phyloP scores from a whole-genome alignment of 53 echinoderm and acorn worm species.

The Hippasteria phrygiana region DNA sequence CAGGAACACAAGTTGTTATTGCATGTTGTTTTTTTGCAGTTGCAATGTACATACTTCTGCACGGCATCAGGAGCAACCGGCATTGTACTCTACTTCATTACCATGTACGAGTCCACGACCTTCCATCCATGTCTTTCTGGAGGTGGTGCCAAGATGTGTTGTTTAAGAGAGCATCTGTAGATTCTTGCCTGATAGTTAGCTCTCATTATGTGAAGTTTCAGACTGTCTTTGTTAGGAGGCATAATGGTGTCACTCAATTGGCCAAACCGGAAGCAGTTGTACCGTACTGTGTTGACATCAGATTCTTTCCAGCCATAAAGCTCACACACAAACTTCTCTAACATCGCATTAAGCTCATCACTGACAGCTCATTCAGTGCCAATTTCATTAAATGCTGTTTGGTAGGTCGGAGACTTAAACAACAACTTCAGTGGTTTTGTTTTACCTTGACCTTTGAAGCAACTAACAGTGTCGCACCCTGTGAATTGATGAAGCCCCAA shows the following conservation, averaged over 20 bases:
- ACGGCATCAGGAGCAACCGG: constrained; percentile 45
- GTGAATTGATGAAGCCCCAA: constrained; percentile 76
- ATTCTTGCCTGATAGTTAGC: constrained; percentile 50
- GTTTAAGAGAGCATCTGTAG: constrained; percentile 22
- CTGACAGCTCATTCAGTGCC: constrained; percentile 17
- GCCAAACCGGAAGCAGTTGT: constrained; percentile 58
- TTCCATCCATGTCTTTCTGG: constrained; percentile 43
- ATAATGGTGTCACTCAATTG: constrained; percentile 37
- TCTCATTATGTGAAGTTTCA: constrained; percentile 44
- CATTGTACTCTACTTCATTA: constrained; percentile 43
- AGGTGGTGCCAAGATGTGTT: constrained; percentile 21
- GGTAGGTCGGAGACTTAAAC: constrained; percentile 23
- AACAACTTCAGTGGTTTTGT: constrained; percentile 47
- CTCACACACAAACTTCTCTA: constrained; percentile 56
- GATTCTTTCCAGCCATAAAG: constrained; percentile 46
- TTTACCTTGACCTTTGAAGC: constrained; percentile 77
- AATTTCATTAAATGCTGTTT: constrained; percentile 39
- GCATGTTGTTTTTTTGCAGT: constrained; percentile 33
- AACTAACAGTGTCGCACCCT: constrained; percentile 81
- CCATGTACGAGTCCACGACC: background rate
- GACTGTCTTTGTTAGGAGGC: constrained; percentile 55
- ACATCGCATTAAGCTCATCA: constrained; percentile 27
- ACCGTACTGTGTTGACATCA: constrained; percentile 43
- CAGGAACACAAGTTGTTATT: constrained; percentile 53
- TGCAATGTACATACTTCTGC: constrained; percentile 48